Evolutionary conservation across 2,888 invertebrate genomes (phyloP).

Genomic region (Apamea crenata): DNA sequence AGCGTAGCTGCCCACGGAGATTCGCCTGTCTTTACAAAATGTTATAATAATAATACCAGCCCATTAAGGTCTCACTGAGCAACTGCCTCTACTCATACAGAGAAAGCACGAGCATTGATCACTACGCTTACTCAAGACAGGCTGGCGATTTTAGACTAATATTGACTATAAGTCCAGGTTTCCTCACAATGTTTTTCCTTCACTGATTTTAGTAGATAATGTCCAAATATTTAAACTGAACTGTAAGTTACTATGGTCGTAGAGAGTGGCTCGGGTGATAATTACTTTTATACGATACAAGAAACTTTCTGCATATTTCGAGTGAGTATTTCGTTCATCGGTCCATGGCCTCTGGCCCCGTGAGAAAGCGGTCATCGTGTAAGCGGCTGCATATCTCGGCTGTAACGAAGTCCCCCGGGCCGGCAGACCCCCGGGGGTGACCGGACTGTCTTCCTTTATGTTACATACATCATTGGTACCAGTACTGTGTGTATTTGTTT

Average conservation of each 20-base stretch:
- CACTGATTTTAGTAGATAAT: too few species aligned
- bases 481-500: slow-evolving; percentile 1
- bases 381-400: slow-evolving; percentile 66
- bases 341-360: slow-evolving; percentile 21
- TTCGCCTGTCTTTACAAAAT: neutral
- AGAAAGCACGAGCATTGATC: neutral
- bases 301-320: neutral
- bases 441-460: slow-evolving; percentile 38
- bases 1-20: neutral
- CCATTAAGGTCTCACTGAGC: neutral
- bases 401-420: slow-evolving; percentile 72
- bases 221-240: too few species aligned
- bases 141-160: neutral
- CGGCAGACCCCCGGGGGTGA: slow-evolving; percentile 30
- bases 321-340: slow-evolving; percentile 28
- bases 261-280: neutral
- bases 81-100: neutral
- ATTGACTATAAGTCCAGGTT: neutral
- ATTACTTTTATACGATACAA: neutral
- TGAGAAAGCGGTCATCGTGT: slow-evolving; percentile 50
- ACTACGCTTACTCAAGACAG: neutral
- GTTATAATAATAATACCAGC: neutral
- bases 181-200: too few species aligned
- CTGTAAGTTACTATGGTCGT: neutral
- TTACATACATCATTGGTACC: slow-evolving; percentile 40